These are phyloP conservation scores for Sminthurides bifidus DNA, from an alignment of 1,140 invertebrate species.

Conservation along the genomic window DNA sequence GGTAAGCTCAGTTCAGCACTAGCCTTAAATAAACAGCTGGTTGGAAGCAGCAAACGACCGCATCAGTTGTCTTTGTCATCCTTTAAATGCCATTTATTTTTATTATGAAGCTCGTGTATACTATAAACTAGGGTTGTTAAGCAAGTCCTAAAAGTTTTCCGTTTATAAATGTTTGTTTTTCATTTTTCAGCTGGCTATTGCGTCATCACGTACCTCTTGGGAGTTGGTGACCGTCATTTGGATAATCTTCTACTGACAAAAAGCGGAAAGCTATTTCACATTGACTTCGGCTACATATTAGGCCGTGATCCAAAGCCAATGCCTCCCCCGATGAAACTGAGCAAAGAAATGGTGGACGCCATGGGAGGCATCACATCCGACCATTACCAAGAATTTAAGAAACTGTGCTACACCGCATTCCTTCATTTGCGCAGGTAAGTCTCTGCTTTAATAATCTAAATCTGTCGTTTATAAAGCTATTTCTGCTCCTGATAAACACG, in stretches of 20 bases:
- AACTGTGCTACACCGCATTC: slow-evolving; percentile 93
- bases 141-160: too few species aligned
- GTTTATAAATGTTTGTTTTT: too few species aligned
- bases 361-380: slow-evolving; percentile 93
- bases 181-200: slow-evolving; percentile 79
- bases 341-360: slow-evolving; percentile 97
- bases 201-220: slow-evolving; percentile 94
- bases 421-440: slow-evolving; percentile 69
- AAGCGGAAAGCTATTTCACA: slow-evolving; percentile 88
- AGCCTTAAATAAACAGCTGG: too few species aligned
- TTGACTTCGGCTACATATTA: slow-evolving; percentile 98
- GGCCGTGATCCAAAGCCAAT: slow-evolving; percentile 96
- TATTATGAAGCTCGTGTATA: too few species aligned
- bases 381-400: slow-evolving; percentile 86
- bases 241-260: slow-evolving; percentile 90
- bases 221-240: slow-evolving; percentile 94
- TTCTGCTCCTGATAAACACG: too few species aligned
- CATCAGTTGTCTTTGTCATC: too few species aligned
- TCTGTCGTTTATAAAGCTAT: too few species aligned
- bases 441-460: too few species aligned
- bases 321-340: slow-evolving; percentile 96
- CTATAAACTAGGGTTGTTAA: too few species aligned
- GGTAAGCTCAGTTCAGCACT: slow-evolving; percentile 44
- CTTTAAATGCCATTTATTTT: too few species aligned
- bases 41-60: too few species aligned